phyloP scores from a whole-genome alignment of 2,888 invertebrate genomes.

The Bellardia bayeri region DNA sequence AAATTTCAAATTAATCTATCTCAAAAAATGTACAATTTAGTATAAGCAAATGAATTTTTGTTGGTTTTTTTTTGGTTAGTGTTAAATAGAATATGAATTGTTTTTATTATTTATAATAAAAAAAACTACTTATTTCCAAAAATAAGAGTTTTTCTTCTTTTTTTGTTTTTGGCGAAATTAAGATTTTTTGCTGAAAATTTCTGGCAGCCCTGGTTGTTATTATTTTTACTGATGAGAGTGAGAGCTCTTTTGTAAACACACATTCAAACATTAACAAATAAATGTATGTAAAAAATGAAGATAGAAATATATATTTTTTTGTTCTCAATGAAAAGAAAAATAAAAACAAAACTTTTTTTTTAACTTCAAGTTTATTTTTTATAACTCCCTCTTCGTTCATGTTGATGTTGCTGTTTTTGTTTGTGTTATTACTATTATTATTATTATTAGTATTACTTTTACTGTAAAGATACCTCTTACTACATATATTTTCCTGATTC shows the following conservation, averaged over 20 bases:
- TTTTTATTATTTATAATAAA: too few relatives aligned
- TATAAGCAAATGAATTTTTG: too few relatives aligned
- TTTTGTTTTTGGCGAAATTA: too few relatives aligned
- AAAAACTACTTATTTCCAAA: too few relatives aligned
- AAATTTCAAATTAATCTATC: too few relatives aligned
- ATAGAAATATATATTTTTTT: slow-evolving; percentile 23
- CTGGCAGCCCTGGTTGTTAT: too few relatives aligned
- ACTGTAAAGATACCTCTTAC: slow-evolving; percentile 11
- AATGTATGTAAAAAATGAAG: slow-evolving; percentile 21
- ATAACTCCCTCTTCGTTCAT: slow-evolving; percentile 50
- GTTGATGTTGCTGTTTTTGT: slow-evolving; percentile 12
- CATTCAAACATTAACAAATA: slow-evolving; percentile 11
- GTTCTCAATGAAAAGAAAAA: slow-evolving; percentile 48
- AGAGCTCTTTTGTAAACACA: slow-evolving; percentile 54
- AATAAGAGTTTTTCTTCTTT: too few relatives aligned
- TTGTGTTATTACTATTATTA: background rate
- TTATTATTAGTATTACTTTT: slow-evolving; percentile 39
- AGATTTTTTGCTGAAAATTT: too few relatives aligned
- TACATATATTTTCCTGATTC: slow-evolving; percentile 1
- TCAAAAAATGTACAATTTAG: too few relatives aligned
- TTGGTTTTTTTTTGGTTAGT: too few relatives aligned
- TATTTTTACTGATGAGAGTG: slow-evolving; percentile 53
- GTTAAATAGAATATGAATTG: too few relatives aligned
- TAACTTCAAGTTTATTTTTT: slow-evolving; percentile 64
- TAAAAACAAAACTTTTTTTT: slow-evolving; percentile 45